phyloP scores from a whole-genome alignment of 2,888 invertebrate species.

The Margaritifera margaritifera region DNA sequence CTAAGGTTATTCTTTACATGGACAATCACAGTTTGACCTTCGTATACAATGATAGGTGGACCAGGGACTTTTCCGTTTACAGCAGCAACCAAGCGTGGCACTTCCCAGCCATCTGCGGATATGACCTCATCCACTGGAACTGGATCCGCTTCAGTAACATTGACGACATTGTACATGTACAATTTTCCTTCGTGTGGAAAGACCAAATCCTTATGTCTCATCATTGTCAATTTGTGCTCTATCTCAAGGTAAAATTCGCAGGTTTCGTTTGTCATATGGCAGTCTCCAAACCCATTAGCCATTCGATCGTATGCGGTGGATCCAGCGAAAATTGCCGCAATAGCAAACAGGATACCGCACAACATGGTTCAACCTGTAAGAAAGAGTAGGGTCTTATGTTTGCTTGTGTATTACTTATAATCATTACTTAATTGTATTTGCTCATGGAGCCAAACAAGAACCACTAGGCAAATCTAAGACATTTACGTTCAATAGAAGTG shows the following conservation, averaged over 20 bases:
- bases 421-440: too few species aligned
- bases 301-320: too few species aligned
- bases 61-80: slow-evolving; percentile 62
- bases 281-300: slow-evolving; percentile 4
- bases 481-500: too few species aligned
- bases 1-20: slow-evolving; percentile 55
- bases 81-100: slow-evolving; percentile 45
- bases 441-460: too few species aligned
- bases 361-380: too few species aligned
- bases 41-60: slow-evolving; percentile 59
- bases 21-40: slow-evolving; percentile 54
- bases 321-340: too few species aligned
- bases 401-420: too few species aligned
- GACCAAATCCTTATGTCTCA: slow-evolving; percentile 36
- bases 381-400: too few species aligned
- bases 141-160: slow-evolving; percentile 29
- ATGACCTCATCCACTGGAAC: slow-evolving; percentile 50
- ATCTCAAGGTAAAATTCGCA: slow-evolving; percentile 43
- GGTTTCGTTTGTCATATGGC: slow-evolving; percentile 22
- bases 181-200: slow-evolving; percentile 41
- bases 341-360: too few species aligned
- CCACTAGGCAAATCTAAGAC: too few species aligned
- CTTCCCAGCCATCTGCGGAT: slow-evolving; percentile 55
- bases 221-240: slow-evolving; percentile 47
- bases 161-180: slow-evolving; percentile 46